Conservation (phyloP, 2,113 vertebrate species). For the Psettodes erumei region DNA sequence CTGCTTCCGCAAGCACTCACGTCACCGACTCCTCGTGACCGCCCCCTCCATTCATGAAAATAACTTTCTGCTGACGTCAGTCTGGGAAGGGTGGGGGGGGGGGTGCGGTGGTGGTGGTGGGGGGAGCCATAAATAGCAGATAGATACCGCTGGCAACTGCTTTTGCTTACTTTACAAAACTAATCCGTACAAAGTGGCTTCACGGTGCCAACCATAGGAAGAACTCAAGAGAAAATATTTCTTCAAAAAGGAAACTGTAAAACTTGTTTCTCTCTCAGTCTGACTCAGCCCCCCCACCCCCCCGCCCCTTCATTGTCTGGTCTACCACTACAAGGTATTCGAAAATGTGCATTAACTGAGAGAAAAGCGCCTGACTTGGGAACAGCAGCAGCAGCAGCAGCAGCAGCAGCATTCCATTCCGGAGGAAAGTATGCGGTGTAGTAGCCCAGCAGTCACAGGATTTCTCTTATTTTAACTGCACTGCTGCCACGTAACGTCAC, state of each 20-base stretch:
- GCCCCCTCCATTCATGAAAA: constrained; percentile 90
- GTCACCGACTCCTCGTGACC: constrained; percentile 86
- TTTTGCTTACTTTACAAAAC: constrained; percentile 76
- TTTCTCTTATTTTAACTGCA: constrained; percentile 71
- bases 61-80: constrained; percentile 87
- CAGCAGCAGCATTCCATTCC: constrained; percentile 74
- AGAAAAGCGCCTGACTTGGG: constrained; percentile 55
- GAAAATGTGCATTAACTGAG: constrained; percentile 59
- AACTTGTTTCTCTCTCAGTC: neutral
- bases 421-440: constrained; percentile 74
- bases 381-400: constrained; percentile 46
- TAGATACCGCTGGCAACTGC: constrained; percentile 73
- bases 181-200: constrained; percentile 43
- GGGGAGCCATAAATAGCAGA: constrained; percentile 82
- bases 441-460: constrained; percentile 77
- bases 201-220: neutral
- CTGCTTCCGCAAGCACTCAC: constrained; percentile 86
- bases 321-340: constrained; percentile 51
- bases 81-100: constrained; percentile 74
- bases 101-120: constrained; percentile 63
- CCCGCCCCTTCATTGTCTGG: constrained; percentile 8
- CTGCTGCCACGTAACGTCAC: constrained; percentile 56
- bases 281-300: neutral
- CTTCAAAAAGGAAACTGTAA: neutral
- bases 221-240: too few species aligned